Base-by-base conservation (phyloP, 2,888 invertebrate genomes). In the Tinea pellionella region DNA sequence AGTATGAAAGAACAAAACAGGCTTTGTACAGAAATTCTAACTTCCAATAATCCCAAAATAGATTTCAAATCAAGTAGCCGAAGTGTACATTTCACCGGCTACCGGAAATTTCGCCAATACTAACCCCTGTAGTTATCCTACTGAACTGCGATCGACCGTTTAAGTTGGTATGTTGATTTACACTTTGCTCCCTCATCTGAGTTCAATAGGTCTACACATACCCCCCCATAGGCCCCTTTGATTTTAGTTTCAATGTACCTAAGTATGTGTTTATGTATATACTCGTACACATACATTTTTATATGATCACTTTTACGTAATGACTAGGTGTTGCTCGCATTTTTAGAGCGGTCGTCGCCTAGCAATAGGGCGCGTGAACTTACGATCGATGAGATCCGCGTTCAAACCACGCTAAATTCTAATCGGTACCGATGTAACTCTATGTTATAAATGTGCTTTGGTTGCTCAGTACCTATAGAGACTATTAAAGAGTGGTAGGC, bases 11-110 rank as follows among this genome's bases (percentile, higher is more conserved):
- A 24, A 37, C 37, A 37, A 37, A 37, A 37, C 4, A 9, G 37
- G n/a, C 37, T n/a, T 37, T 24, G 11, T 37, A 9, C 9, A 37
- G 37, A 37, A n/a, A 37, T 37, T 37, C 37, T 12, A 37, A 37
- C 37, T 37, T 24, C 11, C 37, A 37, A 9, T 37, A 37, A 37
- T 37, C 37, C 2, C 37, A 37, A 37, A 37, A 37, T 47, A 47
- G 47, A 47, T 47, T 47, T 47, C 47, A 47, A 47, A 47, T 47
- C 47, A 47, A 47, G 47, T 47, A 47, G 8, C 47, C 47, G 47
- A n/a, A 47, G 15, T 47, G 47, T 47, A 47, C 47, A 47, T 47
- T 47, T 47, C 47, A 47, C 15, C 47, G 47, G 47, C 47, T 47
- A 47, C 47, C 47, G 47, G 47, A 47, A 47, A 47, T 47, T 47